Evolutionary conservation across 1,140 invertebrate species (phyloP).

Genomic region (Drosophila mojavensis): DNA sequence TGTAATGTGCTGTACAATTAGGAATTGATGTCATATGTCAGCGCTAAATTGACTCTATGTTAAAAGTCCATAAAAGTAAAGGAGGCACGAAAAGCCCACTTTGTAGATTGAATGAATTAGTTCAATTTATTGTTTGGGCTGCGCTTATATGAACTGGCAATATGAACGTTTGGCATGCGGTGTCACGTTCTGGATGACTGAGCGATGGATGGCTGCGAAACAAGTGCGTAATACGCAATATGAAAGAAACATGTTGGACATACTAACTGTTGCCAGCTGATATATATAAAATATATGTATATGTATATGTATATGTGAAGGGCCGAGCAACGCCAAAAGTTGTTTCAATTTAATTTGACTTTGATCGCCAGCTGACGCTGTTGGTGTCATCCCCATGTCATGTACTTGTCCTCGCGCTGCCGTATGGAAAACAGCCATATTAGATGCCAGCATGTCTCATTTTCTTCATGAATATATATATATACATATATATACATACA

Average conservation of each 20-base stretch:
- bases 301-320: neutral
- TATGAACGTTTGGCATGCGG: constrained; percentile 23
- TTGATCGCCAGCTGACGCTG: constrained; percentile 78
- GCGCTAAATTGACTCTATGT: too few species aligned
- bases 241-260: constrained; percentile 26
- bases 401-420: constrained; percentile 26
- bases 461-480: constrained; percentile 65
- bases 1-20: too few species aligned
- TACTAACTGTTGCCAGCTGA: constrained; percentile 2
- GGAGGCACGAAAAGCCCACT: too few species aligned
- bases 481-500: constrained; percentile 15
- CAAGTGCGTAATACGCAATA: constrained; percentile 43
- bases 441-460: constrained; percentile 61
- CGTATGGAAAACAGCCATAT: constrained; percentile 54
- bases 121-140: constrained; percentile 45
- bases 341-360: constrained; percentile 82
- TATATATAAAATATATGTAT: constrained; percentile 8
- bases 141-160: constrained; percentile 8
- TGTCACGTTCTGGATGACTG: constrained; percentile 45
- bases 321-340: constrained; percentile 41
- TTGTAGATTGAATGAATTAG: constrained; percentile 34
- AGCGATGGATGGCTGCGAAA: constrained; percentile 35
- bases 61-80: too few species aligned
- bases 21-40: too few species aligned
- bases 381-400: constrained; percentile 62